Evolutionary conservation across 64 coral and sea anemone species (phyloP).

Genomic region (Pocillopora verrucosa): DNA sequence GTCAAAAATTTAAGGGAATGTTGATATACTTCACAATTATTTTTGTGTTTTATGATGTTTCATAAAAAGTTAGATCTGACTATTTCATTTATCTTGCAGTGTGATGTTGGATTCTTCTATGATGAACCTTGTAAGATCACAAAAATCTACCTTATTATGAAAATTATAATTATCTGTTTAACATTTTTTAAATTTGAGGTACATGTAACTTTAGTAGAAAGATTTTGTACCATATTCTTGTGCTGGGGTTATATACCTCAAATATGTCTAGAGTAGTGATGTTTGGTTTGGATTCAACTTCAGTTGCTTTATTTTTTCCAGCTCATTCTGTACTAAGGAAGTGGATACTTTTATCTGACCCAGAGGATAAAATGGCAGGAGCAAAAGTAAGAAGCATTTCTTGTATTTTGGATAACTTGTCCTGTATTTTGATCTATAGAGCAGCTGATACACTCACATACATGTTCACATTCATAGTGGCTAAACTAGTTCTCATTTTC

Average conservation of each 20-base stretch:
- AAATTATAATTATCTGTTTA: neutral
- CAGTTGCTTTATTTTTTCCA: neutral
- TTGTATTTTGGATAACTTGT: too few species aligned
- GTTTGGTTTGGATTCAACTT: neutral
- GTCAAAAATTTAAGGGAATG: neutral
- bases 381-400: conserved; percentile 46
- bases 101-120: conserved; percentile 88
- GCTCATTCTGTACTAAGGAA: conserved; percentile 79
- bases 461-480: too few species aligned
- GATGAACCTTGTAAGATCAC: conserved; percentile 77
- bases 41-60: too few species aligned
- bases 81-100: conserved; percentile 27
- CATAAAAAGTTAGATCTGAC: too few species aligned
- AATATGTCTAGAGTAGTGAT: neutral
- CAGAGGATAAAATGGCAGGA: conserved; percentile 75
- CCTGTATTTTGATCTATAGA: too few species aligned
- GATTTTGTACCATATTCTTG: too few species aligned
- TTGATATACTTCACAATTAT: neutral
- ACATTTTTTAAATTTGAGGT: too few species aligned
- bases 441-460: too few species aligned
- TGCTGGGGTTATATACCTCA: too few species aligned
- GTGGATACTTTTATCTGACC: conserved; percentile 79
- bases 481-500: too few species aligned
- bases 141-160: neutral
- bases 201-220: too few species aligned